Percentiles rank a stretch among this genome's conserved stretches.
phyloP scores from a whole-genome alignment of 2,113 vertebrate species.

The Xiphias gladius region DNA sequence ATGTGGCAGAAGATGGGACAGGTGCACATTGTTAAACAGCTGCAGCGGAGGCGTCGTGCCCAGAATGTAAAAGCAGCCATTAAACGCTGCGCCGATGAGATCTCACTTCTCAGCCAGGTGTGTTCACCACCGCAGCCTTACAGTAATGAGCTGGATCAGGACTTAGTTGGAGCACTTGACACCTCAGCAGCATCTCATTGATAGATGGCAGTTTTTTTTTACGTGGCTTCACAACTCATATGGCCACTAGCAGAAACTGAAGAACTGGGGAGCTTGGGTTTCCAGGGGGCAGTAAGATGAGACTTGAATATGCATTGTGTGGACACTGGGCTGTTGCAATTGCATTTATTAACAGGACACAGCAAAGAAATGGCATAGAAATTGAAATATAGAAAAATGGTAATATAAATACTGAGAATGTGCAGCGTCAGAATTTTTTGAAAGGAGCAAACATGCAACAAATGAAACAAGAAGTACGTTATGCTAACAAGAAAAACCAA shows the following conservation, averaged over 20 bases:
- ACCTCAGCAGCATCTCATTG: conserved; percentile 23
- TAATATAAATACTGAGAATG: not conserved
- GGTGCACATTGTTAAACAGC: conserved; percentile 65
- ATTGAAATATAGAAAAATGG: not conserved
- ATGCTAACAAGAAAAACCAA: not conserved
- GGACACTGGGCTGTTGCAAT: not conserved
- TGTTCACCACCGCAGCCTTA: conserved; percentile 37
- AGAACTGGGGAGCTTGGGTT: not conserved
- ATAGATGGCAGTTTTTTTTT: conserved; percentile 15
- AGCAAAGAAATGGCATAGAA: not conserved
- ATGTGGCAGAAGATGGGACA: conserved; percentile 35
- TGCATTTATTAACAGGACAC: not conserved
- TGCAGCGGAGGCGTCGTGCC: conserved; percentile 52
- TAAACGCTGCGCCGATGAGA: conserved; percentile 48
- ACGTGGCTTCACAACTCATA: not conserved
- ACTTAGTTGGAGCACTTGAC: conserved; percentile 30
- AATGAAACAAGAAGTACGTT: not conserved
- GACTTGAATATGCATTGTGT: fast-evolving
- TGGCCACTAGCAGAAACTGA: conserved; percentile 6
- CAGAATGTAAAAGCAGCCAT: conserved; percentile 66
- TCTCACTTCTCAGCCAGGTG: conserved; percentile 46
- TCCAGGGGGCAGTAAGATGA: not conserved
- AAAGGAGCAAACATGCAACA: not conserved
- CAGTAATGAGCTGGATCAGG: conserved; percentile 52
- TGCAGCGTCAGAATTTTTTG: not conserved